phyloP scores from a whole-genome alignment of 1,140 invertebrate species.

The Trissolcus basalis region DNA sequence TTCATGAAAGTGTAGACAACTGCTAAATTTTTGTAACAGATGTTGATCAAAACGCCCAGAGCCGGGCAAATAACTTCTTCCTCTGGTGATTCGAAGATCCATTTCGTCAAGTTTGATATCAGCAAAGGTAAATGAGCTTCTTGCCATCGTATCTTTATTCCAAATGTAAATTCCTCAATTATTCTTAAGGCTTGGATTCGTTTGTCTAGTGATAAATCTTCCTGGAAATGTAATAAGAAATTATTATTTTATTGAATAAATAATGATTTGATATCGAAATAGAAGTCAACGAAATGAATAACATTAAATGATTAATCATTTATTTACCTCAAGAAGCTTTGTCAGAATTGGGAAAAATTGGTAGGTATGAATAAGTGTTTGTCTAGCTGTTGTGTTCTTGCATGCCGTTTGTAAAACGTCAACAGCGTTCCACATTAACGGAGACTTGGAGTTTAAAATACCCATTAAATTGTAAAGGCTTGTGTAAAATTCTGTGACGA shows the following conservation, averaged over 20 bases:
- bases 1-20: constrained; percentile 81
- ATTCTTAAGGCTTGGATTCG: constrained; percentile 72
- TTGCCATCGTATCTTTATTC: constrained; percentile 83
- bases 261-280: too few relatives aligned
- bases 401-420: constrained; percentile 79
- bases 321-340: constrained; percentile 75
- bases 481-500: constrained; percentile 76
- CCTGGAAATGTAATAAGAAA: constrained; percentile 36
- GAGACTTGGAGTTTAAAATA: constrained; percentile 62
- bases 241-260: too few relatives aligned
- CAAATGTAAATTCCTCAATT: constrained; percentile 82
- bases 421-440: constrained; percentile 78
- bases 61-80: constrained; percentile 79
- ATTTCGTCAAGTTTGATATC: constrained; percentile 79
- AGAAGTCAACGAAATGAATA: too few relatives aligned
- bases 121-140: constrained; percentile 81
- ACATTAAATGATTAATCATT: too few relatives aligned
- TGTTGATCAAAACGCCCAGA: constrained; percentile 82
- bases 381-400: constrained; percentile 78
- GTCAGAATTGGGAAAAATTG: constrained; percentile 82
- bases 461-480: constrained; percentile 75
- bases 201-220: constrained; percentile 71
- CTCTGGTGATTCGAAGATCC: constrained; percentile 78
- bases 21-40: constrained; percentile 83
- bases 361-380: constrained; percentile 81